Evolutionary conservation across 2,888 invertebrate genomes (phyloP), one percentile per base, ranked within the genome.

Genomic region (Oxystoma pomonae): DNA sequence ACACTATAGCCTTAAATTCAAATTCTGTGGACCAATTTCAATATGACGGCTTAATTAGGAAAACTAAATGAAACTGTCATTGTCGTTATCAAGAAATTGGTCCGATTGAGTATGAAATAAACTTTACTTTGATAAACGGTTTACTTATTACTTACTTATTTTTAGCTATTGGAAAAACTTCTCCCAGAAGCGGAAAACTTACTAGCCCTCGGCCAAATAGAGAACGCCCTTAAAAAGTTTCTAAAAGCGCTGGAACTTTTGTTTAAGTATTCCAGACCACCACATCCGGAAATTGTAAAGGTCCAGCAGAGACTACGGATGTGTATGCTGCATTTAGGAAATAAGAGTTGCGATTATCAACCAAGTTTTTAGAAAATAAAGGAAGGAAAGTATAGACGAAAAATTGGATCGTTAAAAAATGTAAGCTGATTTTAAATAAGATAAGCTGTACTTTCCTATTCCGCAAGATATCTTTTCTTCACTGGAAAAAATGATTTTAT

Each of bases 281-380:
- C 80, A 0, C 78, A 77, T 70, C 76, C 77, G 16, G 79, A 79
- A 70, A 75, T 78, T 65, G 72, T 79, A 9, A 78, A 78, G 68
- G 72, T 78, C 7, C 78, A 79, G 66, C 79, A 78, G 67, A 68
- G 78, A 19, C 66, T 78, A 50, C 68, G 77, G 16, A 74, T 72
- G 16, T 77, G 77, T 64, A 72, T 79, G 69, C 67, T 79, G 7
- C 76, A 77, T 67, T 67, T 71, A 61, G 77, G 76, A 2, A 76
- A 76, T 62, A 75, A 72, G 62, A 58, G 69, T 21, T 63, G 61
- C 58, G 68, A 69, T 61, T 75, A 74, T 68, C 69, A 71, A 59
- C 65, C 55, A 1, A 35, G 3, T 7, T 55, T 64, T 55, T 61
- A 61, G 21, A 35, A n/a, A n/a, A n/a, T n/a, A n/a, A n/a, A 35